Percentiles rank a stretch among this genome's conserved stretches.
Conservation (phyloP, 2,797 vertebrate species). For the Acrossocheilus fasciatus region DNA sequence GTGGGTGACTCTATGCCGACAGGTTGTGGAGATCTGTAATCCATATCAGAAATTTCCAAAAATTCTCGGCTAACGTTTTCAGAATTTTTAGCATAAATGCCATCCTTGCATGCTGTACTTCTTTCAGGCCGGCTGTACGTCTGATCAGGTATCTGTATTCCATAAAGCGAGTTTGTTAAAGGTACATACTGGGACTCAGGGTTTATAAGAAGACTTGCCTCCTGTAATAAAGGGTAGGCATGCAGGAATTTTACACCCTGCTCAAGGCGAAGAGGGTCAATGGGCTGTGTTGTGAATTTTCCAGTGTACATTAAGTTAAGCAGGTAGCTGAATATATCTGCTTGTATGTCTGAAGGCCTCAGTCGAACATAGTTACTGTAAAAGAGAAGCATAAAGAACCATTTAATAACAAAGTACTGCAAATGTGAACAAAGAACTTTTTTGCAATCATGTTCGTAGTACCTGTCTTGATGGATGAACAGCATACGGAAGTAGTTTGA, state of each 20-base stretch:
- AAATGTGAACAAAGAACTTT: neutral
- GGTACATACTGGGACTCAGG: slow-evolving; percentile 83
- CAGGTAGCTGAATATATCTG: slow-evolving; percentile 90
- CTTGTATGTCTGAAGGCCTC: slow-evolving; percentile 88
- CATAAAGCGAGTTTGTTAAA: slow-evolving; percentile 85
- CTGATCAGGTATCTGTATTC: slow-evolving; percentile 88
- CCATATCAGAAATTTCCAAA: slow-evolving; percentile 30
- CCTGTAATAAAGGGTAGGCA: slow-evolving; percentile 87
- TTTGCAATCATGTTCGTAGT: slow-evolving; percentile 59
- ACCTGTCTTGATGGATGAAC: slow-evolving; percentile 91
- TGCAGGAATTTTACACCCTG: slow-evolving; percentile 90
- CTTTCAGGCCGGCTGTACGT: slow-evolving; percentile 74
- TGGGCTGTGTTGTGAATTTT: slow-evolving; percentile 87
- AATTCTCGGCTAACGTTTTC: neutral
- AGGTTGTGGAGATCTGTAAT: slow-evolving; percentile 72
- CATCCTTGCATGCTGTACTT: slow-evolving; percentile 1
- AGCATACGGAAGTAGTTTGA: slow-evolving; percentile 92
- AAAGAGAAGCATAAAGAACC: slow-evolving; percentile 11
- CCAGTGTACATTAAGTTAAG: slow-evolving; percentile 90
- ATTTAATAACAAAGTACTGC: neutral
- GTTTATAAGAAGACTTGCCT: slow-evolving; percentile 85
- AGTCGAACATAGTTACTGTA: slow-evolving; percentile 87
- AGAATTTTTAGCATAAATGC: neutral
- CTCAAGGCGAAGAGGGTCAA: slow-evolving; percentile 85
- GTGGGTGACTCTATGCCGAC: slow-evolving; percentile 78